Evolutionary conservation across 2,888 invertebrate species (phyloP).

Genomic region (Hypsopygia costalis): DNA sequence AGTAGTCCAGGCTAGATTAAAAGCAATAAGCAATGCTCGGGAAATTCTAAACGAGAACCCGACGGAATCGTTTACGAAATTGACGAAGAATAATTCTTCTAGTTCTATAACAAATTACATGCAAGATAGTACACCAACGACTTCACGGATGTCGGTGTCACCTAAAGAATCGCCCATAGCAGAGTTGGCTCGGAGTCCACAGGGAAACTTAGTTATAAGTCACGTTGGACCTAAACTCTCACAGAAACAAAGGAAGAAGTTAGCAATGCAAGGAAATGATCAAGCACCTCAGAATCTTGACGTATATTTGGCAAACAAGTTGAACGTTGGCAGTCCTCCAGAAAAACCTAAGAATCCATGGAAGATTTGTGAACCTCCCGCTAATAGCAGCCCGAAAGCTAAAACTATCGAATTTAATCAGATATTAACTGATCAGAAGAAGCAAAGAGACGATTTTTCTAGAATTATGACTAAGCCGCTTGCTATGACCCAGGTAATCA

Average conservation of each 20-base stretch:
- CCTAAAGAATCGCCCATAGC: constrained; percentile 49
- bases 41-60: constrained; percentile 60
- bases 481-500: constrained; percentile 85
- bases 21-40: constrained; percentile 59
- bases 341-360: constrained; percentile 75
- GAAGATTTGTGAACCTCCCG: constrained; percentile 54
- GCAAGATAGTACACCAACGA: constrained; percentile 33
- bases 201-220: constrained; percentile 57
- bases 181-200: constrained; percentile 46
- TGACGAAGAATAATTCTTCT: constrained; percentile 50
- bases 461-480: constrained; percentile 88
- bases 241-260: constrained; percentile 83
- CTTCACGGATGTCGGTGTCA: constrained; percentile 54
- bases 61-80: constrained; percentile 57
- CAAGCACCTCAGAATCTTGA: constrained; percentile 43
- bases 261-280: constrained; percentile 70
- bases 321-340: constrained; percentile 47
- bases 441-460: constrained; percentile 85
- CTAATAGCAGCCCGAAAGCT: constrained; percentile 61
- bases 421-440: constrained; percentile 87
- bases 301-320: constrained; percentile 42
- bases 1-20: constrained; percentile 68
- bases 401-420: constrained; percentile 62
- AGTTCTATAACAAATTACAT: constrained; percentile 34
- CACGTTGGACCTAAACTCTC: constrained; percentile 80